Evolutionary conservation across 1,140 invertebrate species (phyloP).

Genomic region (Hermetia illucens): DNA sequence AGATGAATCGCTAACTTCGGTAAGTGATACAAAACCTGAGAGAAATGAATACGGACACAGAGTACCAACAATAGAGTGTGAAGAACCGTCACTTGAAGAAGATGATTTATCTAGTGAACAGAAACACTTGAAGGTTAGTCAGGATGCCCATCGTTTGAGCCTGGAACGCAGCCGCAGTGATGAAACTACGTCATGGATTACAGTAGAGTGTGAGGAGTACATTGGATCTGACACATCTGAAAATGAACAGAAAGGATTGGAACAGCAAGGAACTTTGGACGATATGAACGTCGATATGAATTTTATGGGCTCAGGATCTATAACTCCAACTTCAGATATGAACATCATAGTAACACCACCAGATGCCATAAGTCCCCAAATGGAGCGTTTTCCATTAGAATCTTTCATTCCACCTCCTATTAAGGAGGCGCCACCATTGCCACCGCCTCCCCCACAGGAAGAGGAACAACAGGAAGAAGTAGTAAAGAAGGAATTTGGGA

Average conservation of each 20-base stretch:
- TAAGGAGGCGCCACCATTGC: too few relatives aligned
- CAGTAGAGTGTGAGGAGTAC: conserved; percentile 44
- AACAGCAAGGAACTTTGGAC: conserved; percentile 25
- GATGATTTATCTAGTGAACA: conserved; percentile 20
- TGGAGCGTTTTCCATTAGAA: conserved; percentile 22
- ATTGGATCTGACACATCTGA: conserved; percentile 37
- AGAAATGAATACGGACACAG: conserved; percentile 21
- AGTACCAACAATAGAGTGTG: conserved; percentile 28
- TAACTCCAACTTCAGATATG: conserved; percentile 23
- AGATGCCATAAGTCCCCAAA: conserved; percentile 24
- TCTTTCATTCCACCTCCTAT: too few relatives aligned
- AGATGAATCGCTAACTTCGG: conserved; percentile 40
- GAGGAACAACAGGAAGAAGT: conserved; percentile 10
- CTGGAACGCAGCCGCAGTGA: conserved; percentile 37
- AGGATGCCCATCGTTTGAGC: conserved; percentile 23
- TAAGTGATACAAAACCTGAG: conserved; percentile 35
- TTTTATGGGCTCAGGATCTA: conserved; percentile 25
- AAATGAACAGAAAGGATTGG: conserved; percentile 23
- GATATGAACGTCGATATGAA: conserved; percentile 13
- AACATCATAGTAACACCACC: conserved; percentile 27
- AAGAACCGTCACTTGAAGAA: conserved; percentile 26
- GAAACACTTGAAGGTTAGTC: conserved; percentile 19
- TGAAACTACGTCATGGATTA: conserved; percentile 44
- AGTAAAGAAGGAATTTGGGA: conserved; percentile 34
- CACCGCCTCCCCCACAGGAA: too few relatives aligned